Evolutionary conservation across 1,140 invertebrate genomes (phyloP).

Genomic region (Daktulosphaira vitifoliae): DNA sequence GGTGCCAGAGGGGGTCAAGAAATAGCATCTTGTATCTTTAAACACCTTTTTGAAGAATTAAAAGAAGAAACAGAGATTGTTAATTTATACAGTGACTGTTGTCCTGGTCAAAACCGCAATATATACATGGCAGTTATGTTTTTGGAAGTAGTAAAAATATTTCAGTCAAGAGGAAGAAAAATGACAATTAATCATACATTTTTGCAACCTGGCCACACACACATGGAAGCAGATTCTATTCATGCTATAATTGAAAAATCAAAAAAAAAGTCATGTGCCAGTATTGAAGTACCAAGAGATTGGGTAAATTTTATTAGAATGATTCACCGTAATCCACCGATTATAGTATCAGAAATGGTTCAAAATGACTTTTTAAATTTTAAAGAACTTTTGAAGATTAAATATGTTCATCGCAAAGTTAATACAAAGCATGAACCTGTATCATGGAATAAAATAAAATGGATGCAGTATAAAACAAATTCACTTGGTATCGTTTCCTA

Average conservation of each 20-base stretch:
- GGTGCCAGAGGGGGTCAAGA: not conserved
- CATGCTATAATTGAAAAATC: constrained; percentile 9
- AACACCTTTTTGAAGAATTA: not conserved
- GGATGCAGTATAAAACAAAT: too few species aligned
- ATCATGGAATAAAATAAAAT: too few species aligned
- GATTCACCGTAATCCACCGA: not conserved
- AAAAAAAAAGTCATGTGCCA: not conserved
- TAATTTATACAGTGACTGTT: constrained; percentile 24
- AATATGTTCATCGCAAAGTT: not conserved
- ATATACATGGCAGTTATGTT: constrained; percentile 7
- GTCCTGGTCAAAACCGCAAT: constrained; percentile 32
- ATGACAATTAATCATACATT: constrained; percentile 21
- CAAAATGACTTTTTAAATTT: not conserved
- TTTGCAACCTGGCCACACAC: constrained; percentile 3
- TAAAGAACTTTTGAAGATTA: not conserved
- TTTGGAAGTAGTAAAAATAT: not conserved
- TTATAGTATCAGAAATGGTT: not conserved
- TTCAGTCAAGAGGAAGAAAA: not conserved
- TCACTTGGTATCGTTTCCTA: too few species aligned
- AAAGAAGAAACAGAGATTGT: constrained; percentile 2
- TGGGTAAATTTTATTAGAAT: too few species aligned
- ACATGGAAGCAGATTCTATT: constrained; percentile 7
- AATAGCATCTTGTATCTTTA: constrained; percentile 10
- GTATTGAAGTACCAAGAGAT: not conserved
- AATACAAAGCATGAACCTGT: not conserved